Evolutionary conservation across 2,113 vertebrate species (phyloP).

Genomic region (Phoenicopterus ruber): DNA sequence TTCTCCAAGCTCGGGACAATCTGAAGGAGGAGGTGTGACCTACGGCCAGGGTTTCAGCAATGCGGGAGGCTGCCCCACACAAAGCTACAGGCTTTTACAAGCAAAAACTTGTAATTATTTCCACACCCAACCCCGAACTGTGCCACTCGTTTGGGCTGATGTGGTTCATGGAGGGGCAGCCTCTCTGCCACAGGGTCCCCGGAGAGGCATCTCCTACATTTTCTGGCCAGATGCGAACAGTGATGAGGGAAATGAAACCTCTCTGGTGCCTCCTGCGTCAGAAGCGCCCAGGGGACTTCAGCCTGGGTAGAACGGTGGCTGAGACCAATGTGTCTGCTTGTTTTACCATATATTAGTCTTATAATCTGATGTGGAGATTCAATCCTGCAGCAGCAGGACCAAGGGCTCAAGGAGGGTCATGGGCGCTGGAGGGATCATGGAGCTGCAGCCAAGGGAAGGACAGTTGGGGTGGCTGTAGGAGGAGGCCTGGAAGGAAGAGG

Average conservation of each 20-base stretch:
- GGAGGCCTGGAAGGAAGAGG: background rate
- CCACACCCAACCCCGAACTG: background rate
- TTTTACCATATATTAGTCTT: background rate
- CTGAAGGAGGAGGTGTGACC: background rate
- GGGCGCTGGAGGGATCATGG: background rate
- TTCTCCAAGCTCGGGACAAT: background rate
- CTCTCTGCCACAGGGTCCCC: background rate
- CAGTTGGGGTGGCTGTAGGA: background rate
- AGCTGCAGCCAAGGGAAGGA: background rate
- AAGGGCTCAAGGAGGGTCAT: background rate
- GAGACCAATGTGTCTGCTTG: background rate
- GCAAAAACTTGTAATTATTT: background rate
- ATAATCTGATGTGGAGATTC: background rate
- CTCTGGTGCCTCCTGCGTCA: background rate
- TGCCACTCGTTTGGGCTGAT: background rate
- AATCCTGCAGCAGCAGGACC: background rate
- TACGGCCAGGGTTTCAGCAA: background rate
- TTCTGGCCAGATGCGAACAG: background rate
- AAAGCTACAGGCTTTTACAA: background rate
- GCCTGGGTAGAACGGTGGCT: accelerated
- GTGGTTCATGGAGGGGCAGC: background rate
- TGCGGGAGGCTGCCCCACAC: accelerated
- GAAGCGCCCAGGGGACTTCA: accelerated
- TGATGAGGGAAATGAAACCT: background rate
- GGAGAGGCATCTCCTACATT: background rate